These are phyloP conservation scores for Girardinus metallicus DNA, from an alignment of 2,797 vertebrate species.

Conservation along the genomic window DNA sequence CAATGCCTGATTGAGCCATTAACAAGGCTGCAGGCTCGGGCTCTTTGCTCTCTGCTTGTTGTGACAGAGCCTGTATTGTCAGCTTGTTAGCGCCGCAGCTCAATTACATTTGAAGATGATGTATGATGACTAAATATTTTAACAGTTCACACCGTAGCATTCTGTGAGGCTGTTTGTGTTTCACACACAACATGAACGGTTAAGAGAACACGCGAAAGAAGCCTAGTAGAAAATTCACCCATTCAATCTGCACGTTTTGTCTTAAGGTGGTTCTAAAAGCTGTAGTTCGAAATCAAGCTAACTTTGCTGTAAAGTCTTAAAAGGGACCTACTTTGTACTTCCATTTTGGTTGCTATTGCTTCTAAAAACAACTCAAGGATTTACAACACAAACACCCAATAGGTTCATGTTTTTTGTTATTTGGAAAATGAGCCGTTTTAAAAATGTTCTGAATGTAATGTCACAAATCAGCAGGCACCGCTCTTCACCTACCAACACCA, in stretches of 20 bases:
- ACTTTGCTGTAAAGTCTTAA: not conserved
- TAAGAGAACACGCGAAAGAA: not conserved
- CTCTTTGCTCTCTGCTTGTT: constrained; percentile 66
- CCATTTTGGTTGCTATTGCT: no score
- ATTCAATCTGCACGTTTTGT: not conserved
- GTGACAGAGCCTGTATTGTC: constrained; percentile 65
- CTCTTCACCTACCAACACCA: no score
- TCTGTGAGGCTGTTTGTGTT: constrained; percentile 9
- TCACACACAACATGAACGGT: constrained; percentile 5
- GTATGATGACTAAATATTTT: constrained; percentile 54
- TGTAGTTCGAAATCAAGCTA: not conserved
- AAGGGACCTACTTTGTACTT: not conserved
- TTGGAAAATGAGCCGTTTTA: no score
- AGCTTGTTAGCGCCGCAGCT: constrained; percentile 66
- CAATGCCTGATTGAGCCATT: constrained; percentile 76
- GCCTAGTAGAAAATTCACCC: not conserved
- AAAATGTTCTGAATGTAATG: no score
- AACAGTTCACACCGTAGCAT: constrained; percentile 24
- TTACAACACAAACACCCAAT: no score
- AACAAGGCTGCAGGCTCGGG: constrained; percentile 60
- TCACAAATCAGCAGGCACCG: no score
- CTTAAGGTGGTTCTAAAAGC: not conserved
- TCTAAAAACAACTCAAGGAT: no score
- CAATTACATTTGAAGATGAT: constrained; percentile 65
- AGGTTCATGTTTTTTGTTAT: no score